Conservation (phyloP, 2,888 invertebrate species). For the Ormyrus nitidulus region DNA sequence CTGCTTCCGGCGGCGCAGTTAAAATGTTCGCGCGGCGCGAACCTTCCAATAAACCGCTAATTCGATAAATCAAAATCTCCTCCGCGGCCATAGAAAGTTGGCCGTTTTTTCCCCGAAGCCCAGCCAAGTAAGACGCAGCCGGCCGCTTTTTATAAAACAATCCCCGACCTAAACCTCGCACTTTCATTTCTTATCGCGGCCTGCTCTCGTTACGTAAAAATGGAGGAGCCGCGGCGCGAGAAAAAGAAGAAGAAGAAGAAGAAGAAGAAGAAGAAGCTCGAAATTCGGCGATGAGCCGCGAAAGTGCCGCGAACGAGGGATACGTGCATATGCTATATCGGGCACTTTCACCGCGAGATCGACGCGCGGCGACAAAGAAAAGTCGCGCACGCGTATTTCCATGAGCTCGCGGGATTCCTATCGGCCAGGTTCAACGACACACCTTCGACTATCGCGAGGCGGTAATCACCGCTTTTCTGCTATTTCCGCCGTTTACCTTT, state of each 20-base stretch:
- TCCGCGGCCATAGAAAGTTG: slow-evolving; percentile 13
- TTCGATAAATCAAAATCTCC: slow-evolving; percentile 20
- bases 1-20: no score
- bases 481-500: not conserved
- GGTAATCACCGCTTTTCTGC: slow-evolving; percentile 11
- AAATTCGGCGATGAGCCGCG: not conserved
- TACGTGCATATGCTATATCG: not conserved
- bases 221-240: not conserved
- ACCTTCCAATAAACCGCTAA: slow-evolving; percentile 10
- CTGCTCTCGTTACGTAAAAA: slow-evolving; percentile 33
- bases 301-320: not conserved
- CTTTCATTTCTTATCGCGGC: slow-evolving; percentile 47
- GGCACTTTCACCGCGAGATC: slow-evolving; percentile 43
- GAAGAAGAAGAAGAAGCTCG: not conserved
- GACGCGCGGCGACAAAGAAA: slow-evolving; percentile 1
- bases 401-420: not conserved
- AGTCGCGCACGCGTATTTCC: slow-evolving; percentile 10
- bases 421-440: slow-evolving; percentile 41
- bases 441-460: slow-evolving; percentile 20
- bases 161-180: slow-evolving; percentile 10
- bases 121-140: not conserved
- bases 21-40: not conserved
- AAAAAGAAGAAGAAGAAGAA: slow-evolving; percentile 8
- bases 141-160: slow-evolving; percentile 42
- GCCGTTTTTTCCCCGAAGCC: slow-evolving; percentile 4